A percentile compares a stretch with the other conserved stretches of the same genome.
These are phyloP conservation scores for Diaprepes abbreviatus DNA, from an alignment of 2,888 invertebrate genomes.

Conservation along the genomic window DNA sequence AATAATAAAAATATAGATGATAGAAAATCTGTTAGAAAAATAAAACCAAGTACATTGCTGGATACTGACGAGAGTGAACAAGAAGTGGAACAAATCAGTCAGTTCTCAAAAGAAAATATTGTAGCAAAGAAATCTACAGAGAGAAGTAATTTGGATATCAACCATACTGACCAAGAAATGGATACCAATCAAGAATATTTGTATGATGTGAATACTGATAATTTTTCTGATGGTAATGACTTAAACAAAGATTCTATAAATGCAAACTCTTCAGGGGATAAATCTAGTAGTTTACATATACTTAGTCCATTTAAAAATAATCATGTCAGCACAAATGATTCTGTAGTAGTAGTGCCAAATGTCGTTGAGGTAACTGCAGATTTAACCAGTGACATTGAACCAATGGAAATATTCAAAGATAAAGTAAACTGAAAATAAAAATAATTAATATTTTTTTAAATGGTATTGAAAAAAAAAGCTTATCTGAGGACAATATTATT, in stretches of 20 bases:
- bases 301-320: background rate
- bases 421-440: background rate
- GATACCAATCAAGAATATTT: background rate
- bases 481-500: constrained; percentile 7
- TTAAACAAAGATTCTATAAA: background rate
- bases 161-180: background rate
- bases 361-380: too few species aligned
- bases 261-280: background rate
- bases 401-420: background rate
- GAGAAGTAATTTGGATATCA: background rate
- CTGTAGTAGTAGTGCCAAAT: background rate
- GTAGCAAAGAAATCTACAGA: too few species aligned
- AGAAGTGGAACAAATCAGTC: background rate
- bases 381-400: background rate
- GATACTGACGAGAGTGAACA: constrained; percentile 3
- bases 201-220: background rate
- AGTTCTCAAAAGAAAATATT: background rate
- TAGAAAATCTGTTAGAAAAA: background rate
- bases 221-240: background rate
- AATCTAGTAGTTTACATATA: background rate
- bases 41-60: background rate
- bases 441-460: background rate
- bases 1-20: background rate
- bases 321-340: background rate
- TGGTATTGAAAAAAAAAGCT: constrained; percentile 8